phyloP scores from a whole-genome alignment of 2,797 vertebrate species.

The Fistularia commersonii region DNA sequence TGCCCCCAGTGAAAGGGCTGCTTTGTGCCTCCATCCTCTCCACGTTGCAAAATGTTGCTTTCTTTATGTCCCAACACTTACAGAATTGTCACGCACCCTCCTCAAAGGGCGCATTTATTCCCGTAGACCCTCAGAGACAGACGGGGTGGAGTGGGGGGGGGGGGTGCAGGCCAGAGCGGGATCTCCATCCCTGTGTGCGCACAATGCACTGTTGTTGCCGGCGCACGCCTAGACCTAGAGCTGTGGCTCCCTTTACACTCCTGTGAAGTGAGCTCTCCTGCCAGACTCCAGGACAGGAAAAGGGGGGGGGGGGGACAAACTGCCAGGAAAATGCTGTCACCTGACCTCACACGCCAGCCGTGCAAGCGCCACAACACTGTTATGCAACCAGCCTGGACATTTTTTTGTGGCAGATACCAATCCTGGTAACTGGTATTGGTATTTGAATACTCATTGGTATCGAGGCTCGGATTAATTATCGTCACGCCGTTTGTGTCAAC shows the following conservation, averaged over 20 bases:
- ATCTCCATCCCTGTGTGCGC: constrained; percentile 21
- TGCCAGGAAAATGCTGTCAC: not conserved
- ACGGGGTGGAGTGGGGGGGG: too few species aligned
- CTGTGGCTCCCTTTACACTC: constrained; percentile 15
- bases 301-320: not conserved
- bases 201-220: constrained; percentile 71
- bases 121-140: constrained; percentile 51
- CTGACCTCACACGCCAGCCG: not conserved
- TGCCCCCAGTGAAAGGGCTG: constrained; percentile 63
- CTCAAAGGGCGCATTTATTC: constrained; percentile 78
- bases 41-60: constrained; percentile 73
- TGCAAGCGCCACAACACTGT: not conserved
- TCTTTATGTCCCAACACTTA: constrained; percentile 77
- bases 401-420: too few species aligned
- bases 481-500: too few species aligned
- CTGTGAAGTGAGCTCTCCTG: not conserved
- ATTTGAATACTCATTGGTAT: too few species aligned
- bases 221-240: not conserved
- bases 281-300: not conserved
- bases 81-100: constrained; percentile 62
- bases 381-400: constrained; percentile 1
- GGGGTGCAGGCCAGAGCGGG: constrained; percentile 40
- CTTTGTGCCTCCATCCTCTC: constrained; percentile 62
- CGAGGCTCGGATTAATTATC: too few species aligned
- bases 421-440: too few species aligned